A percentile compares a stretch with the other conserved stretches of the same genome.
phyloP scores from a whole-genome alignment of 2,888 invertebrate species.

The Coenonympha arcania region DNA sequence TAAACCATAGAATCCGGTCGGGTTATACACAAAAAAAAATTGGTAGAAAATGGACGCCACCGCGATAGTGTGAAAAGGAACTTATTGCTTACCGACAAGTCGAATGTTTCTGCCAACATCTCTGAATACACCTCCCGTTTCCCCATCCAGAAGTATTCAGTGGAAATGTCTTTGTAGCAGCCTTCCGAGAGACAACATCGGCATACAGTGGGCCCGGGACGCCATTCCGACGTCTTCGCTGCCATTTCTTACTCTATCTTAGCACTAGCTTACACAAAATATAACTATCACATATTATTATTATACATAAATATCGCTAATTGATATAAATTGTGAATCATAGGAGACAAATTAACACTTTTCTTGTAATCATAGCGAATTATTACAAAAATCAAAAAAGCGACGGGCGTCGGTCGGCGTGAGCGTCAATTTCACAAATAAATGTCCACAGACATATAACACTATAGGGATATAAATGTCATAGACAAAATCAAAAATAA shows the following conservation, averaged over 20 bases:
- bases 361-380: conserved; percentile 16
- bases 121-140: conserved; percentile 65
- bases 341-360: conserved; percentile 7
- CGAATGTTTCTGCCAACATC: conserved; percentile 59
- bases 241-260: conserved; percentile 52
- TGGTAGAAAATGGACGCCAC: conserved; percentile 48
- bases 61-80: conserved; percentile 24
- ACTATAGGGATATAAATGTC: too few species aligned
- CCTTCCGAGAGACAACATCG: conserved; percentile 65
- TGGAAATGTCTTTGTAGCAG: conserved; percentile 68
- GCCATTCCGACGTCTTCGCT: conserved; percentile 56
- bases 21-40: conserved; percentile 33
- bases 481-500: neutral
- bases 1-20: conserved; percentile 33
- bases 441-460: too few species aligned
- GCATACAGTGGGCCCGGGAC: conserved; percentile 63
- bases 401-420: neutral
- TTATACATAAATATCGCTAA: conserved; percentile 29
- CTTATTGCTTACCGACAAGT: conserved; percentile 48
- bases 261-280: conserved; percentile 40
- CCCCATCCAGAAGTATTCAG: conserved; percentile 72
- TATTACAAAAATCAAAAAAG: neutral
- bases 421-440: neutral
- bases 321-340: conserved; percentile 25
- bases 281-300: conserved; percentile 31